Evolutionary conservation across 92 coral and sea anemone species (phyloP).

Genomic region (Ricordea florida): DNA sequence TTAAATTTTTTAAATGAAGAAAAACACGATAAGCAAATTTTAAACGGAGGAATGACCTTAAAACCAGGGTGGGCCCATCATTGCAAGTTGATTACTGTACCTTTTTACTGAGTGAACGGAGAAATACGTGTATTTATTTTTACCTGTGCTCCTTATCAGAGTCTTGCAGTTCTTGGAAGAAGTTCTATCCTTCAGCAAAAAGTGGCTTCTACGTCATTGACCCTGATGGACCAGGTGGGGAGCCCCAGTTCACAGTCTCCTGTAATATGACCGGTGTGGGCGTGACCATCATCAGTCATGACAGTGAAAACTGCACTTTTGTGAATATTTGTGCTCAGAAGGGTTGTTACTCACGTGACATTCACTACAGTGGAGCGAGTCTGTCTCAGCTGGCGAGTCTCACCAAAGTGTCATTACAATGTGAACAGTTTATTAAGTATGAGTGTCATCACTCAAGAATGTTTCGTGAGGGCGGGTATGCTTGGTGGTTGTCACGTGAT

Average conservation of each 20-base stretch:
- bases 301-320: slow-evolving; percentile 29
- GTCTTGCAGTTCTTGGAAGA: slow-evolving; percentile 3
- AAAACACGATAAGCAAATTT: too few relatives aligned
- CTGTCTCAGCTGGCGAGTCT: slow-evolving; percentile 43
- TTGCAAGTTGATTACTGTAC: too few relatives aligned
- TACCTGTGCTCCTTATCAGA: too few relatives aligned
- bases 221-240: slow-evolving; percentile 1
- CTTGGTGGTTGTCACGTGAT: slow-evolving; percentile 77
- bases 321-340: neutral
- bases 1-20: too few relatives aligned
- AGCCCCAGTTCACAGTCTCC: neutral
- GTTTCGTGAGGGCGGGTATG: neutral
- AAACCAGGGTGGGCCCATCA: too few relatives aligned
- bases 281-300: slow-evolving; percentile 54
- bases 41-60: too few relatives aligned
- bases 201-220: slow-evolving; percentile 8
- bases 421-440: slow-evolving; percentile 57
- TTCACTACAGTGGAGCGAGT: slow-evolving; percentile 30
- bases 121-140: too few relatives aligned
- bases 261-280: slow-evolving; percentile 55
- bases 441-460: slow-evolving; percentile 17
- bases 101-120: too few relatives aligned
- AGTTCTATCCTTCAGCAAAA: neutral
- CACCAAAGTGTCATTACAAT: slow-evolving; percentile 17
- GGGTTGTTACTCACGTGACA: slow-evolving; percentile 19